A percentile compares a stretch with the other conserved stretches of the same genome.
phyloP scores from a whole-genome alignment of 2,888 invertebrate species.

The Branchellion lobata region DNA sequence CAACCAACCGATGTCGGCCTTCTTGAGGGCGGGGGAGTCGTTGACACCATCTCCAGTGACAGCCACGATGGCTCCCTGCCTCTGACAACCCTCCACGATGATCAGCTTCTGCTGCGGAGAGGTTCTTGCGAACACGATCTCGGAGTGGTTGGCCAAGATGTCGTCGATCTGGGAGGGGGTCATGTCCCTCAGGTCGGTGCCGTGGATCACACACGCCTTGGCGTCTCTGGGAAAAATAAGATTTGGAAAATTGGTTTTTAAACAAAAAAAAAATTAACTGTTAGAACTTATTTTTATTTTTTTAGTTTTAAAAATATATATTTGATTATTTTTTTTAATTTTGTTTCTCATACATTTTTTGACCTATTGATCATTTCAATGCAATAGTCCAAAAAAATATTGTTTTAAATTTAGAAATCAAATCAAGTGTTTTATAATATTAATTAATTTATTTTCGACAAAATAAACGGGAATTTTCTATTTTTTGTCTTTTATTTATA shows the following conservation, averaged over 20 bases:
- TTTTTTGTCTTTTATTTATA: background rate
- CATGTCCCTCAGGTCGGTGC: constrained; percentile 76
- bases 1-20: constrained; percentile 69
- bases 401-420: too few species aligned
- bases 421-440: too few species aligned
- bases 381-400: too few species aligned
- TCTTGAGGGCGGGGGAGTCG: constrained; percentile 80
- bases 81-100: constrained; percentile 78
- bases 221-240: constrained; percentile 58
- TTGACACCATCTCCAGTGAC: constrained; percentile 87
- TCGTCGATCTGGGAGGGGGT: constrained; percentile 82
- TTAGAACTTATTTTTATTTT: background rate
- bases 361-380: too few species aligned
- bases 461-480: background rate
- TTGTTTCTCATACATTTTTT: too few species aligned
- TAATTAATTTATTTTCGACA: too few species aligned
- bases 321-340: too few species aligned
- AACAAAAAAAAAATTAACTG: background rate
- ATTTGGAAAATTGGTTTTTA: background rate
- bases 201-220: constrained; percentile 62
- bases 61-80: constrained; percentile 75
- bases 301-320: background rate
- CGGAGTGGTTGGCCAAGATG: constrained; percentile 85
- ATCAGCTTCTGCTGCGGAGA: constrained; percentile 85
- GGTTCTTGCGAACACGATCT: constrained; percentile 93